phyloP scores from a whole-genome alignment of 2,113 vertebrate species.

The Parotia lawesii region DNA sequence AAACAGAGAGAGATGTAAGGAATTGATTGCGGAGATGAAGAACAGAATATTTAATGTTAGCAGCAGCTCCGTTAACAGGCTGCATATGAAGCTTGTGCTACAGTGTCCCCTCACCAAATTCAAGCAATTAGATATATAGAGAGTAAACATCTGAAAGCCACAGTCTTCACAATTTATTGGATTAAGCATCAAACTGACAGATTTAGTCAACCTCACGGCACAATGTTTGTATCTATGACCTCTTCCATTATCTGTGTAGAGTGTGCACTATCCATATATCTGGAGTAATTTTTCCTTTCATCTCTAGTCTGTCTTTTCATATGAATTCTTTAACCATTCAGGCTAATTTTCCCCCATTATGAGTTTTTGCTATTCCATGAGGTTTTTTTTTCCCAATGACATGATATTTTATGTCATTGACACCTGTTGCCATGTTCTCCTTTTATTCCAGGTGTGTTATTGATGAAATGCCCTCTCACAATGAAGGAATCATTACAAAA shows the following conservation, averaged over 20 bases:
- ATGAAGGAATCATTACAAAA: background rate
- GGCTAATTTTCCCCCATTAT: fast-evolving
- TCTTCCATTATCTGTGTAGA: background rate
- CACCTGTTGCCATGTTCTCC: background rate
- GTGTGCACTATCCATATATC: background rate
- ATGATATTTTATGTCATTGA: background rate
- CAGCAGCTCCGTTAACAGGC: background rate
- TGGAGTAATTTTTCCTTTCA: background rate
- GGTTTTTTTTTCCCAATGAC: background rate
- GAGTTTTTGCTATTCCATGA: background rate
- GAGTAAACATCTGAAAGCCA: background rate
- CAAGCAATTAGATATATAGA: background rate
- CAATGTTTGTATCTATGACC: background rate
- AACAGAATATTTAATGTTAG: slow-evolving; percentile 3
- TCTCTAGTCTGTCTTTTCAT: background rate
- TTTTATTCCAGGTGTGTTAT: background rate
- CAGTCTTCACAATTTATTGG: background rate
- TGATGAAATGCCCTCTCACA: background rate
- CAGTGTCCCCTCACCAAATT: background rate
- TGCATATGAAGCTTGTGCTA: background rate
- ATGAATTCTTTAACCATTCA: background rate
- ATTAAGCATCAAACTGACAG: background rate
- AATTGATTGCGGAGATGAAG: slow-evolving; percentile 31
- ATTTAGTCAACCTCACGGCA: background rate
- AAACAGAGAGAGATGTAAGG: slow-evolving; percentile 42